phyloP scores from a whole-genome alignment of 2,113 vertebrate genomes.

The Rissa tridactyla region DNA sequence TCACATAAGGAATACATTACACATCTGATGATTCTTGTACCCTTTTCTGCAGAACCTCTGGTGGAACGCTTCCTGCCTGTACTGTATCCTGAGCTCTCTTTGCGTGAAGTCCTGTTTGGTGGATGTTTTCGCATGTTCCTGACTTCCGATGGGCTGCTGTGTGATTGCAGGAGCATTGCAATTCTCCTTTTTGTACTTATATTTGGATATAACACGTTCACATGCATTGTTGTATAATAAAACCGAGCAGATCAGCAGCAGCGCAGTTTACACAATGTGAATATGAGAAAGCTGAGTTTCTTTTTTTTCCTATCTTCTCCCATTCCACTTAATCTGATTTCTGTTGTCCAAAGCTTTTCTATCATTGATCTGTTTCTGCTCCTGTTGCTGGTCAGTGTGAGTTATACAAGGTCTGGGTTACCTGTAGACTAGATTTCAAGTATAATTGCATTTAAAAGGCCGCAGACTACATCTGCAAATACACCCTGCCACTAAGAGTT shows the following conservation, averaged over 20 bases:
- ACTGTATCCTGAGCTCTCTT: neutral
- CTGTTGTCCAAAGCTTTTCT: neutral
- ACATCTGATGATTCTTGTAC: neutral
- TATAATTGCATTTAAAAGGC: neutral
- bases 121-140: neutral
- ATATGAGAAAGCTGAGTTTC: neutral
- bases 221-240: neutral
- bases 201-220: neutral
- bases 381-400: neutral
- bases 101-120: accelerated
- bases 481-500: neutral
- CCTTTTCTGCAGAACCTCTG: neutral
- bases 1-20: neutral
- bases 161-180: accelerated
- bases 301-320: neutral
- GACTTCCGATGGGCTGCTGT: neutral
- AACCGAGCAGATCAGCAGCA: neutral
- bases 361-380: neutral
- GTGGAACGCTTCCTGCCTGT: neutral
- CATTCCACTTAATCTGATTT: neutral
- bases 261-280: accelerated
- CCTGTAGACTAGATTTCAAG: neutral
- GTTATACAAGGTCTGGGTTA: neutral
- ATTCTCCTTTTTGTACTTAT: neutral
- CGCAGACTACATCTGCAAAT: neutral